These are phyloP conservation scores for Neocloeon triangulifer DNA, from an alignment of 1,140 invertebrate species.

Conservation along the genomic window DNA sequence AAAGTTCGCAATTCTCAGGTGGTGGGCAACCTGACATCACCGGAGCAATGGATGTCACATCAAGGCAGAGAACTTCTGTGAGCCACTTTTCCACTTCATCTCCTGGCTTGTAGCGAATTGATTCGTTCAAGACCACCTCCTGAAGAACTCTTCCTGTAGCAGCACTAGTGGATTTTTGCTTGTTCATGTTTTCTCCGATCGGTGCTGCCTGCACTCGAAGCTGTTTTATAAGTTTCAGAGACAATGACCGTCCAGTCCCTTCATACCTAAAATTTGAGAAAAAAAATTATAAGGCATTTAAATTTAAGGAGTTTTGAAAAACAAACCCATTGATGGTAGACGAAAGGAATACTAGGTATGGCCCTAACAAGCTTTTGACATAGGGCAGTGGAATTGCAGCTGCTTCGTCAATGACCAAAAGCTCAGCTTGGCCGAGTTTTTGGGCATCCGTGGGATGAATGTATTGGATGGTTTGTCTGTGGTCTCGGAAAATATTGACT, in stretches of 20 bases:
- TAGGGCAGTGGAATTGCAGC: conserved; percentile 92
- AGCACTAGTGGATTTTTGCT: conserved; percentile 18
- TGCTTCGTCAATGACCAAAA: conserved; percentile 95
- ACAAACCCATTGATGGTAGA: conserved; percentile 83
- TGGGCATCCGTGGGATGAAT: conserved; percentile 81
- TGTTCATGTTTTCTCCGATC: conserved; percentile 19
- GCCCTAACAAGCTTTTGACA: conserved; percentile 76
- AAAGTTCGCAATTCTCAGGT: conserved; percentile 74
- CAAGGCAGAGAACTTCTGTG: conserved; percentile 75
- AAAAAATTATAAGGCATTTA: not conserved
- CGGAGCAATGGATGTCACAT: conserved; percentile 26
- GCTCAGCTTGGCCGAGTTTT: conserved; percentile 76
- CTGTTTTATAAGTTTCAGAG: conserved; percentile 85
- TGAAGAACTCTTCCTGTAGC: conserved; percentile 24
- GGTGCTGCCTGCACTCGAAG: conserved; percentile 36
- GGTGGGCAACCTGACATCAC: conserved; percentile 60
- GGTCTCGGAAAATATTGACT: conserved; percentile 76
- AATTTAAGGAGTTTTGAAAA: not conserved
- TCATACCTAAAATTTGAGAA: conserved; percentile 79
- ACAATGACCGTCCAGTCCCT: conserved; percentile 90
- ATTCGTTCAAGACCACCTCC: conserved; percentile 66
- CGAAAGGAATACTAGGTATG: conserved; percentile 86
- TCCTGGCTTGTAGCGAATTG: conserved; percentile 76
- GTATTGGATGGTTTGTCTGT: conserved; percentile 96
- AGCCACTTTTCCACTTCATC: conserved; percentile 88